phyloP scores from a whole-genome alignment of 2,888 invertebrate genomes.

The Drosophila basisetae region DNA sequence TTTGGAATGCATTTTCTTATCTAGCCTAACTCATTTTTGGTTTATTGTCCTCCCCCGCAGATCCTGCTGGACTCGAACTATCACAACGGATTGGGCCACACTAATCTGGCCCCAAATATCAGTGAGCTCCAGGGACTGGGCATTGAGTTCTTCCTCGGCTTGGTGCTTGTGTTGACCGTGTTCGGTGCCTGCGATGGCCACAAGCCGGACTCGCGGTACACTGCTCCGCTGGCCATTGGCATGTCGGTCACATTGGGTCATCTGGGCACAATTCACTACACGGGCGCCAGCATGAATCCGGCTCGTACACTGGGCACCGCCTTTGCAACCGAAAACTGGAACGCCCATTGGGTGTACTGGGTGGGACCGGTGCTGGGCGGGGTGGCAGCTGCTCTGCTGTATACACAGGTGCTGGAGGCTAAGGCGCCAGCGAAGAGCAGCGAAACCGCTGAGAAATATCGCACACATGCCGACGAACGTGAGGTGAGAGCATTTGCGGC shows the following conservation, averaged over 20 bases:
- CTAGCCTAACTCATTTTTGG: not conserved
- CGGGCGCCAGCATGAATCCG: slow-evolving; percentile 97
- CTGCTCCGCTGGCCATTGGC: slow-evolving; percentile 95
- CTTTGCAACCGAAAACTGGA: slow-evolving; percentile 90
- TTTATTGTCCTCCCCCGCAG: slow-evolving; percentile 75
- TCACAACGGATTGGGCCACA: slow-evolving; percentile 89
- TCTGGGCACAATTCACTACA: slow-evolving; percentile 92
- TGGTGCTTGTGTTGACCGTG: slow-evolving; percentile 95
- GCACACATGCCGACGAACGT: slow-evolving; percentile 87
- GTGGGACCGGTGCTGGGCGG: slow-evolving; percentile 94
- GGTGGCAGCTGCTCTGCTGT: slow-evolving; percentile 91
- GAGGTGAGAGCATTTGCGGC: slow-evolving; percentile 87
- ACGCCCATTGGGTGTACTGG: slow-evolving; percentile 96
- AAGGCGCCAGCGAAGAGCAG: slow-evolving; percentile 63
- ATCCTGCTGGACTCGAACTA: slow-evolving; percentile 89
- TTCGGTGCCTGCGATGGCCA: slow-evolving; percentile 89
- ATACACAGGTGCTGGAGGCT: slow-evolving; percentile 86
- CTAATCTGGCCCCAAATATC: slow-evolving; percentile 88
- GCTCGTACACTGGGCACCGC: slow-evolving; percentile 95
- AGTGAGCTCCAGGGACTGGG: slow-evolving; percentile 93
- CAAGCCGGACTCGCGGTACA: slow-evolving; percentile 90
- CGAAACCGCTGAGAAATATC: slow-evolving; percentile 84
- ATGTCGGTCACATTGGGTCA: slow-evolving; percentile 94
- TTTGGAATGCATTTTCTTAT: too few species aligned
- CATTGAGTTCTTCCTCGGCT: slow-evolving; percentile 95